Conservation (phyloP, 2,113 vertebrate species). For the Hymenochirus boettgeri region DNA sequence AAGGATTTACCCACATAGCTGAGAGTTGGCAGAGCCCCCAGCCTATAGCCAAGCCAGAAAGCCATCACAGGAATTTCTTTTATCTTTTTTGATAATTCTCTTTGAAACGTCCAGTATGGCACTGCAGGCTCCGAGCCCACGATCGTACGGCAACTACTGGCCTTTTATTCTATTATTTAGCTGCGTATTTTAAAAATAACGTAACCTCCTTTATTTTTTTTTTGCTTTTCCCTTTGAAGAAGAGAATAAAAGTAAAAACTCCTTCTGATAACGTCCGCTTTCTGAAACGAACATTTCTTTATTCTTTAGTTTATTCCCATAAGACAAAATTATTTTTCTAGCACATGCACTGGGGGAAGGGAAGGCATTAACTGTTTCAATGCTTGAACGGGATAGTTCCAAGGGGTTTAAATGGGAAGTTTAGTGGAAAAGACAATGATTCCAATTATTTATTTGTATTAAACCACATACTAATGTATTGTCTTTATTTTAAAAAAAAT, state of each 20-base stretch:
- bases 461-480: no score
- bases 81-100: conserved; percentile 27
- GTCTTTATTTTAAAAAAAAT: no score
- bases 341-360: neutral
- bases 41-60: neutral
- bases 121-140: conserved; percentile 10
- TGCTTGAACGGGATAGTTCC: neutral
- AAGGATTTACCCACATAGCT: conserved; percentile 20
- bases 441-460: no score
- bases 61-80: neutral
- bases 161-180: neutral
- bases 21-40: neutral
- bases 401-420: no score
- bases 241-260: no score
- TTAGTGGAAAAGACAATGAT: no score
- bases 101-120: conserved; percentile 24
- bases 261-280: neutral
- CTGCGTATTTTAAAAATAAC: neutral
- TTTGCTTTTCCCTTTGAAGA: no score
- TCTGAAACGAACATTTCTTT: neutral
- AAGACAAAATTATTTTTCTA: neutral
- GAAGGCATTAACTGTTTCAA: neutral
- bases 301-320: neutral
- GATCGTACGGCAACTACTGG: neutral
- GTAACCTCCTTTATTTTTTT: neutral